A percentile compares a stretch with the other conserved stretches of the same genome.
phyloP scores from a whole-genome alignment of 2,113 vertebrate species.

The Nansenia antarctica region DNA sequence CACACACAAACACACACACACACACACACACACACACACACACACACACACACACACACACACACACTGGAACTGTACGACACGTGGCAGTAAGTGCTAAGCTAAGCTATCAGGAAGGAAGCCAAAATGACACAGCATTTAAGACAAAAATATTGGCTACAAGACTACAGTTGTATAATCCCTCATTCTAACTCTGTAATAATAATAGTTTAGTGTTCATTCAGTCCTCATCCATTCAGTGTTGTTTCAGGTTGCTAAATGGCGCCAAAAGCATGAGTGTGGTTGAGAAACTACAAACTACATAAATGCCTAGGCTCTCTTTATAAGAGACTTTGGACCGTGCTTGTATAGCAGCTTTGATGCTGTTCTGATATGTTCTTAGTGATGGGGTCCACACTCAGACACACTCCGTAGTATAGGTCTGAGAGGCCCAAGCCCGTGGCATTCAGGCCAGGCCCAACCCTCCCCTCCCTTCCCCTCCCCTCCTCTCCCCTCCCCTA shows the following conservation, averaged over 20 bases:
- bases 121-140: slow-evolving; percentile 56
- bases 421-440: too few relatives aligned
- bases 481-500: too few relatives aligned
- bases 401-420: too few relatives aligned
- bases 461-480: too few relatives aligned
- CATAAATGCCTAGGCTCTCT: neutral
- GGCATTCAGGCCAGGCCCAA: too few relatives aligned
- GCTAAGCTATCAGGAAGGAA: slow-evolving; percentile 23
- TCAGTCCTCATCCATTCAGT: slow-evolving; percentile 18
- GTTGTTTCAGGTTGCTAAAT: neutral
- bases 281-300: neutral
- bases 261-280: neutral
- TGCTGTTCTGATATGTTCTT: neutral
- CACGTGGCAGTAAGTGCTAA: slow-evolving; percentile 25
- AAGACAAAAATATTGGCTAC: neutral
- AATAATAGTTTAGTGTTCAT: neutral
- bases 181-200: slow-evolving; percentile 26
- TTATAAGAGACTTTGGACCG: neutral
- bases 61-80: neutral
- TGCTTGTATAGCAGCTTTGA: neutral
- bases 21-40: neutral
- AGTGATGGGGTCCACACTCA: too few relatives aligned
- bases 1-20: too few relatives aligned
- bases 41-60: slow-evolving; percentile 1
- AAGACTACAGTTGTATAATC: too few relatives aligned